Evolutionary conservation across 2,797 vertebrate genomes (phyloP), one percentile per base, ranked within the genome.

Genomic region (Sebastes nivosus): DNA sequence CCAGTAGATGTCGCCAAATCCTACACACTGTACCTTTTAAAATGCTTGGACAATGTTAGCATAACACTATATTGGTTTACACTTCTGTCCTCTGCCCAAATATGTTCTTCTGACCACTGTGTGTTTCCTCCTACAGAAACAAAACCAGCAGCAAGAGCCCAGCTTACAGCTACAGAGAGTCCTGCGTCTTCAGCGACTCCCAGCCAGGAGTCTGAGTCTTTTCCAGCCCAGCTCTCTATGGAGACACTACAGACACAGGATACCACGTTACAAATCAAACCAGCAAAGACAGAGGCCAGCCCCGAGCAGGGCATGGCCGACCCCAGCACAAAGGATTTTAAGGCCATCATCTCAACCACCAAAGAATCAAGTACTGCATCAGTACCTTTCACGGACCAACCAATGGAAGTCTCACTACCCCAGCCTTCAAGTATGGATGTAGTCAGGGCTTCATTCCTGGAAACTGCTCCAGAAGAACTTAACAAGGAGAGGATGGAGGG

Each of bases 361-460:
- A 96, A 96, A 96, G 96, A 96, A 93, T 89, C 89, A 84, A 93
- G 86, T 88, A 92, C 93, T 89, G 91, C 77, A 83, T 89, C 90
- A 78, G 83, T 93, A 91, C 89, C 90, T 84, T 89, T 89, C 77
- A 82, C 86, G 77, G 93, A 95, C 85, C 94, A 96, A 90, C 93
- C 93, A 77, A 93, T 95, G 93, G 95, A 95, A 85, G 89, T 95
- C 64, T 87, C 92, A 27, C 85, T 89, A 66, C 76, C 90, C 76
- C 90, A 93, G 82, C 82, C 91, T 83, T 89, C 75, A 27, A 66
- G 80, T 84, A 60, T 81, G 84, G 93, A 93, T 81, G 77, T 80
- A 66, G 88, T 85, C 63, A 82, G 83, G 74, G 74, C 79, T 79
- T 89, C 82, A 78, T 65, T 89, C 52, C 82, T 86, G 82, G 89